These are phyloP conservation scores for Sarotherodon lohbergeri DNA, from an alignment of 2,113 vertebrate species.

Conservation along the genomic window DNA sequence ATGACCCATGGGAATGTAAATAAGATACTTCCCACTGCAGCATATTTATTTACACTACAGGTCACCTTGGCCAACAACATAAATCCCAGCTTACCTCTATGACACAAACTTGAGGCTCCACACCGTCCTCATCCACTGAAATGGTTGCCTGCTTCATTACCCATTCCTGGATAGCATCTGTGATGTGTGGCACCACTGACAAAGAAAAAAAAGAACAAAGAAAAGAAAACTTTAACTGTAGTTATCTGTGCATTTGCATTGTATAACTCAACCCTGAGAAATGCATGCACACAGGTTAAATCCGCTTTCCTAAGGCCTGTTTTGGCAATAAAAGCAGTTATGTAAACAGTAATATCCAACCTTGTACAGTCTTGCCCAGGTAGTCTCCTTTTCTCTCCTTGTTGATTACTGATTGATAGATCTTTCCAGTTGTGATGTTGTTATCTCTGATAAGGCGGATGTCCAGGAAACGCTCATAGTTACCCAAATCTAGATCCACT, in stretches of 20 bases:
- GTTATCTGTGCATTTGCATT: background rate
- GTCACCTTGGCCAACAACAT: background rate
- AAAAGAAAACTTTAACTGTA: accelerated
- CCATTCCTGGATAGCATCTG: slow-evolving; percentile 97
- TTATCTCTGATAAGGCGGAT: slow-evolving; percentile 93
- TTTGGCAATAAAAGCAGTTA: background rate
- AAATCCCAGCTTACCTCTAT: slow-evolving; percentile 79
- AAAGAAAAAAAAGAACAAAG: background rate
- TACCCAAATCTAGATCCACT: slow-evolving; percentile 94
- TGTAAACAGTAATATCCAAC: slow-evolving; percentile 54
- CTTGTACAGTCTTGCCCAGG: slow-evolving; percentile 95
- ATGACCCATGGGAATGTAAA: background rate
- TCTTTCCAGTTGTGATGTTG: slow-evolving; percentile 96
- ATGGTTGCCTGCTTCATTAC: slow-evolving; percentile 89
- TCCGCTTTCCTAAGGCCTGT: background rate
- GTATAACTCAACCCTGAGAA: background rate
- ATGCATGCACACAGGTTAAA: background rate
- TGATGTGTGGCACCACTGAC: slow-evolving; percentile 94
- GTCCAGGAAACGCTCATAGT: slow-evolving; percentile 96
- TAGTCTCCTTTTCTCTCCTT: slow-evolving; percentile 96
- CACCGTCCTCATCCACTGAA: slow-evolving; percentile 87
- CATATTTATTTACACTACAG: background rate
- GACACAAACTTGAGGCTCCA: slow-evolving; percentile 97
- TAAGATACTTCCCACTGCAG: background rate
- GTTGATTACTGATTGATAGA: slow-evolving; percentile 96